Evolutionary conservation across 2,113 vertebrate species (phyloP).

Genomic region (Aptenodytes patagonicus): DNA sequence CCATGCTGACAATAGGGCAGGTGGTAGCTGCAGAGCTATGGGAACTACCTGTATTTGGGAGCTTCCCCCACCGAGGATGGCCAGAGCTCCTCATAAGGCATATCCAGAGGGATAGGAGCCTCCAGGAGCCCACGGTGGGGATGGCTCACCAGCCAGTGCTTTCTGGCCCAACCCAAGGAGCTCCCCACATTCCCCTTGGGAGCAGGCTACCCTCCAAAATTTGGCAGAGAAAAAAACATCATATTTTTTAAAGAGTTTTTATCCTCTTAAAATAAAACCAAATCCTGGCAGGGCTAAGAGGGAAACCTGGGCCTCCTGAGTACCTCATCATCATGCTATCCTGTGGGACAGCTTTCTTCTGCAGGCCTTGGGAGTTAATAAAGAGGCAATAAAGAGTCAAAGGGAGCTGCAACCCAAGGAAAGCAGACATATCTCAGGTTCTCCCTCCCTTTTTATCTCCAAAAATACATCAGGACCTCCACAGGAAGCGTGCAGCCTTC

Average conservation of each 20-base stretch:
- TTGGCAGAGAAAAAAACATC: not conserved
- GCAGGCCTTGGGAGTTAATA: not conserved
- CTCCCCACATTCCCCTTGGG: not conserved
- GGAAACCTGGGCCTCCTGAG: not conserved
- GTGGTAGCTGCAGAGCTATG: not conserved
- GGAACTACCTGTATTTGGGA: not conserved
- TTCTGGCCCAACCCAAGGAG: not conserved
- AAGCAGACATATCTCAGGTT: not conserved
- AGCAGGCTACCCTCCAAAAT: not conserved
- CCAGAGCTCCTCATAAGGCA: not conserved
- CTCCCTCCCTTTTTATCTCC: not conserved
- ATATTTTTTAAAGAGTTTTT: not conserved
- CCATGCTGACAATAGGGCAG: no score
- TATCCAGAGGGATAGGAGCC: not conserved
- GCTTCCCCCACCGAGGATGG: not conserved
- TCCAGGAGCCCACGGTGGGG: not conserved
- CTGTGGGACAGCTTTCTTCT: not conserved
- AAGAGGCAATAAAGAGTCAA: not conserved
- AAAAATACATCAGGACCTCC: not conserved
- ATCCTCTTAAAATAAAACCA: not conserved
- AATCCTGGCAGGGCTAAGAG: not conserved
- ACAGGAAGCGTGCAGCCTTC: rapidly evolving
- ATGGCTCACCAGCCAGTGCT: not conserved
- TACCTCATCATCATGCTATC: not conserved
- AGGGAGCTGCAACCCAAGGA: not conserved